Base-by-base conservation (phyloP, 2,113 vertebrate species). In the Chloropsis cyanopogon region DNA sequence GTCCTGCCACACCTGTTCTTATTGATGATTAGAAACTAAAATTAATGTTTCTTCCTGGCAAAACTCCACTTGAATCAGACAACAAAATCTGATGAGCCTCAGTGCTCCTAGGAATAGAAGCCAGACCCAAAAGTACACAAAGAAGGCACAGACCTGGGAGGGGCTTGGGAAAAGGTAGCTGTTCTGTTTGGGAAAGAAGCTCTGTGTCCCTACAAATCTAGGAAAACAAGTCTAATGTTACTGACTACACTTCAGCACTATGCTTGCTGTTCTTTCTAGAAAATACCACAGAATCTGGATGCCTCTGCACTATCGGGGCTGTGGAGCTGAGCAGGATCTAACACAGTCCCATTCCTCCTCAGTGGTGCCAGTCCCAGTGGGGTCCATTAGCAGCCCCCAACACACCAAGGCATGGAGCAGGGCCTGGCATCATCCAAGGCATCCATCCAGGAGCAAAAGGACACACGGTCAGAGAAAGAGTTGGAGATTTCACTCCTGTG, bases 1-100 rank as follows among this genome's bases (percentile, higher is more conserved):
- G 66, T 92, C 41, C 68, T 86, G 68, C 33, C 80, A 81, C 83
- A 73, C 60, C 68, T 78, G 64, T 69, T 86, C 56, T 68, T 81
- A 96, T 64, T 88, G 90, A 95, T 82, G 46, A 91, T 88, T 87
- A 89, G 64, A 92, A 88, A 91, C 19, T 70, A 66, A 77, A 95
- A 93, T 92, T 77, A 93, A 47, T 0, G 0, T 80, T 91, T 80
- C 33, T 77, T 72, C 84, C 80, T 91, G 89, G 86, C 65, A 90
- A 69, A 82, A 23, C 12, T 82, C 83, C 65, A 71, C 18, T 86
- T 83, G 53, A 71, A 83, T 56, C 47, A 75, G 39, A 93, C 11
- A 64, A 42, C 31, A 86, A 63, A 70, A 81, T 21, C 25, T 82
- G 42, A 80, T n/a, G 75, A 91, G n/a, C 56, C 50, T 78, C 52